Evolutionary conservation across 1,140 invertebrate genomes (phyloP), one percentile per base, ranked within the genome.

Genomic region (Antheraea pernyi): DNA sequence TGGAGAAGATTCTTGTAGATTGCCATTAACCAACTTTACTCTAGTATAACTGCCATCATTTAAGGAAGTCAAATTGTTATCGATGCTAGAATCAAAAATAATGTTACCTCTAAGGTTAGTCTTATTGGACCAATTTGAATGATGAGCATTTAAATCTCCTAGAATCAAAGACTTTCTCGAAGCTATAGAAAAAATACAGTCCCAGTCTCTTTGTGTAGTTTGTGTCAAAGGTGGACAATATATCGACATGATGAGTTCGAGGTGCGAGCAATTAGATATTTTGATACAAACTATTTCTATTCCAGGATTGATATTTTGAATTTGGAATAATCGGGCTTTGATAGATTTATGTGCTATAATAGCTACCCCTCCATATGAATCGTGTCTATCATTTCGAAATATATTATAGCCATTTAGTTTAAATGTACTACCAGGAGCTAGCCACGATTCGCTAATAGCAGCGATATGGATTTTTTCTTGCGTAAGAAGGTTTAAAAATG

Each of bases 201-300:
- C 72, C 76, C 76, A 80, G 69, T 80, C 69, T n/a, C 18, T 65
- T 42, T 69, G 65, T 11, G 11, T 36, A 10, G 73, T 74, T 18
- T 18, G 53, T 9, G 67, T 37, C 10, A 46, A 30, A 13, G 70
- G 46, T 18, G 73, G 67, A 37, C 75, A 80, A 61, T 80, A 80
- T 10, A 80, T 37, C 6, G 59, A 67, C 11, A 76, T 58, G 18
- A 80, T 61, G 67, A 74, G 67, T 66, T 80, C 66, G 76, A 30
- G 22, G n/a, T n/a, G n/a, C n/a, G n/a, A n/a, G n/a, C n/a, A n/a
- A n/a, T n/a, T n/a, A n/a, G n/a, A n/a, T n/a, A n/a, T n/a, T n/a
- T n/a, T n/a, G n/a, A n/a, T n/a, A n/a, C n/a, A n/a, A n/a, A n/a
- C n/a, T n/a, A n/a, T n/a, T n/a, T n/a, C n/a, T n/a, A n/a, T n/a